Evolutionary conservation across 1,140 invertebrate species (phyloP).

Genomic region (Meloidogyne exigua): DNA sequence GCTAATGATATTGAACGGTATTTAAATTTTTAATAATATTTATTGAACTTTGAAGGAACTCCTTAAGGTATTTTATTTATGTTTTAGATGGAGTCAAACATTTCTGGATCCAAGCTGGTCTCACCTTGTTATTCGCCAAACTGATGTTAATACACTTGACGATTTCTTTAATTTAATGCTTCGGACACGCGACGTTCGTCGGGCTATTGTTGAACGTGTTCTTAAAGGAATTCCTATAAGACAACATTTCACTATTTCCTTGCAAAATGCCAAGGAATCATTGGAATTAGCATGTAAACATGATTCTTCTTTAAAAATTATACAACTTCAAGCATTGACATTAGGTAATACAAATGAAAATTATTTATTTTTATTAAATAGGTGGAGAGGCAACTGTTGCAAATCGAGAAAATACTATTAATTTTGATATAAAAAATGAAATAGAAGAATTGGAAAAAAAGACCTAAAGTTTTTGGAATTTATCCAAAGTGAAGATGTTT

Average conservation of each 20-base stretch:
- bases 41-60: no score
- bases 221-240: slow-evolving; percentile 60
- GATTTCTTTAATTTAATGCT: slow-evolving; percentile 62
- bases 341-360: slow-evolving; percentile 10
- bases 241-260: slow-evolving; percentile 58
- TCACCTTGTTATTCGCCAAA: slow-evolving; percentile 58
- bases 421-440: slow-evolving; percentile 60
- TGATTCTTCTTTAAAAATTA: slow-evolving; percentile 38
- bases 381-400: not conserved
- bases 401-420: slow-evolving; percentile 28
- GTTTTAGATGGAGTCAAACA: slow-evolving; percentile 54
- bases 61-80: not conserved
- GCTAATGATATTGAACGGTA: slow-evolving; percentile 60
- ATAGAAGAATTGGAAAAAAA: slow-evolving; percentile 60
- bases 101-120: slow-evolving; percentile 63
- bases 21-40: no score
- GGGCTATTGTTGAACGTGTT: slow-evolving; percentile 62
- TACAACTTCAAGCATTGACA: slow-evolving; percentile 31
- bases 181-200: slow-evolving; percentile 57
- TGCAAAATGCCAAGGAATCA: slow-evolving; percentile 60
- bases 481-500: slow-evolving; percentile 60
- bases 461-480: slow-evolving; percentile 59
- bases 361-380: no score
- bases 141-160: slow-evolving; percentile 45
- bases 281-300: slow-evolving; percentile 53